Base-by-base conservation (phyloP, 92 coral and sea anemone genomes). In the Heteractis magnifica region DNA sequence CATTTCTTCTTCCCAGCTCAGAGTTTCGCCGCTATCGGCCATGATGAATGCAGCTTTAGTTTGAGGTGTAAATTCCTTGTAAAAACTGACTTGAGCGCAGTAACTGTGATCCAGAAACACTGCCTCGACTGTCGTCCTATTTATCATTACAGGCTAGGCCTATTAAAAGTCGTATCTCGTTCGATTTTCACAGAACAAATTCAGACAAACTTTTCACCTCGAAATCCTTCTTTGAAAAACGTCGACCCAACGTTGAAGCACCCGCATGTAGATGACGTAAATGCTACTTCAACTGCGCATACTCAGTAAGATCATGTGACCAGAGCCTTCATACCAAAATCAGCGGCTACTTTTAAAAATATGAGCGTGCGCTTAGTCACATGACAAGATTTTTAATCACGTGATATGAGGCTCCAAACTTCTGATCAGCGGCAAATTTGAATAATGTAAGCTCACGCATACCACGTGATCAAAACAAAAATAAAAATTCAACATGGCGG, bases 41-140 rank as follows among this genome's bases (percentile, higher is more conserved):
- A 79, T 79, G 73, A 26, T 62, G 26, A 62, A 62, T 6, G 26
- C 6, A 62, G 70, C 23, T 62, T 62, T 18, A n/a, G 6, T 62
- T 18, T 18, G 18, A 34, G 44, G 44, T 56, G 77, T 20, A 15
- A 51, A 41, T 49, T 83, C 84, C 52, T 81, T 59, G 56, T 80
- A 77, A 75, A 76, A 76, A 1, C 56, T 58, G 74, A 52, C 41
- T 51, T 77, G 78, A 55, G 65, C 23, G 80, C 97, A 97, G 85
- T 97, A 97, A 86, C 89, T 93, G 81, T 97, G 99, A 79, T 97
- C 99, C 85, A 80, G 56, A 14, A 80, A 10, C 52, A 86, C 87
- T 53, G 52, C 77, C 20, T 81, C 62, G 34, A 41, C 84, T 56
- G 55, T 21, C 18, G 74, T 41, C 15, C 72, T 65, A 9, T 52